These are phyloP conservation scores for Nannoperca obscura DNA, from an alignment of 2,797 vertebrate species.

Conservation along the genomic window DNA sequence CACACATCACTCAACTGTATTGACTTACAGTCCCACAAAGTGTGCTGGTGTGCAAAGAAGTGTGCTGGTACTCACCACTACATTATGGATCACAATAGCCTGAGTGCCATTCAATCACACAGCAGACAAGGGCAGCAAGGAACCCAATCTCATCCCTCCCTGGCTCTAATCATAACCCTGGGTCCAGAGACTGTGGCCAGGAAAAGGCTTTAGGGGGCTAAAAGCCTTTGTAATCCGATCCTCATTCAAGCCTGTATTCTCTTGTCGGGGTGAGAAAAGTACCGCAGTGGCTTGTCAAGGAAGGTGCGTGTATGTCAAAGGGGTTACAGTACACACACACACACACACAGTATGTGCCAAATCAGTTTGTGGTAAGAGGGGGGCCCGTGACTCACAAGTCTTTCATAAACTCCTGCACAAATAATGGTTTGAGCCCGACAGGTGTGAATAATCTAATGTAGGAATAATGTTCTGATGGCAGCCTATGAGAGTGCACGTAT, in stretches of 20 bases:
- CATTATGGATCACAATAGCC: slow-evolving; percentile 69
- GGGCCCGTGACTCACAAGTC: slow-evolving; percentile 31
- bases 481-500: slow-evolving; percentile 41
- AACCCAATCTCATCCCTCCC: slow-evolving; percentile 71
- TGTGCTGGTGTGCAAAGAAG: too few species aligned
- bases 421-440: slow-evolving; percentile 48
- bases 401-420: slow-evolving; percentile 38
- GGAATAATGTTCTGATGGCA: slow-evolving; percentile 36
- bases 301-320: slow-evolving; percentile 66
- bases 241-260: slow-evolving; percentile 65
- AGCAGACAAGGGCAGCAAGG: slow-evolving; percentile 63
- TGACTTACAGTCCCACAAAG: slow-evolving; percentile 70
- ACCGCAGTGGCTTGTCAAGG: slow-evolving; percentile 67
- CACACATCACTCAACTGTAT: slow-evolving; percentile 59
- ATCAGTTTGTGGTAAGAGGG: slow-evolving; percentile 48
- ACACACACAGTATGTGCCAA: slow-evolving; percentile 44
- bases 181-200: slow-evolving; percentile 68
- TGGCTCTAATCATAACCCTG: slow-evolving; percentile 78
- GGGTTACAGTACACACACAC: slow-evolving; percentile 42
- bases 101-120: slow-evolving; percentile 71
- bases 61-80: slow-evolving; percentile 73
- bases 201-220: slow-evolving; percentile 64
- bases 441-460: slow-evolving; percentile 56
- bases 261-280: slow-evolving; percentile 76
- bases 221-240: slow-evolving; percentile 84